Percentiles rank a stretch among this genome's conserved stretches.
Conservation (phyloP, 2,888 invertebrate genomes). For the Philaethria dido region DNA sequence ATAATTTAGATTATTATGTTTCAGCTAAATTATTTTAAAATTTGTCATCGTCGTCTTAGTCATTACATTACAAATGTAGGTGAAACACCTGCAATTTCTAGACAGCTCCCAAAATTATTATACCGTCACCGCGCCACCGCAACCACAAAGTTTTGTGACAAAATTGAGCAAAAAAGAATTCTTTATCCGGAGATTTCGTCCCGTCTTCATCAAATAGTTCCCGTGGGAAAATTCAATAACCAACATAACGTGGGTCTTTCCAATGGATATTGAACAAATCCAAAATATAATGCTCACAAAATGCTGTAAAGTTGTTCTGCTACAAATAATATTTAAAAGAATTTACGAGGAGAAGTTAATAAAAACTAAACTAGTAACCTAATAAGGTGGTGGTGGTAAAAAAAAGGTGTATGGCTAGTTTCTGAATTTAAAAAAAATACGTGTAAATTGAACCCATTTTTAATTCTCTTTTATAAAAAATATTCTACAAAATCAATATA, state of each 20-base stretch:
- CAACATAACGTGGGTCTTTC: neutral
- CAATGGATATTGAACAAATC: constrained; percentile 13
- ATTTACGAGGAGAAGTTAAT: neutral
- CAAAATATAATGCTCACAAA: constrained; percentile 3
- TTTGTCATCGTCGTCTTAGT: no score
- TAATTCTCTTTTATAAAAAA: no score
- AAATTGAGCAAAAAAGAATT: constrained; percentile 7
- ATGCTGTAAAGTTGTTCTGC: neutral
- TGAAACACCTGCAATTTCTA: neutral
- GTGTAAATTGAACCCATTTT: no score
- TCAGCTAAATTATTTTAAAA: no score
- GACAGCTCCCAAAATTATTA: neutral
- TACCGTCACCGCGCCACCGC: neutral
- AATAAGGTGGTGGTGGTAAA: no score
- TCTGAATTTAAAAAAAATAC: no score
- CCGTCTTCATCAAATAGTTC: constrained; percentile 7
- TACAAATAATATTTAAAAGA: neutral
- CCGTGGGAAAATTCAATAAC: constrained; percentile 4
- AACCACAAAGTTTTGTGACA: neutral
- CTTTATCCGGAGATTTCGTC: neutral
- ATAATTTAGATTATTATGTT: no score
- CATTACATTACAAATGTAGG: neutral
- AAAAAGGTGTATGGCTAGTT: no score
- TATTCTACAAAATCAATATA: no score
- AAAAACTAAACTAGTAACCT: no score